Percentiles rank a stretch among this genome's conserved stretches.
Conservation (phyloP, 2,113 vertebrate genomes). For the Gymnocephalus cernua region DNA sequence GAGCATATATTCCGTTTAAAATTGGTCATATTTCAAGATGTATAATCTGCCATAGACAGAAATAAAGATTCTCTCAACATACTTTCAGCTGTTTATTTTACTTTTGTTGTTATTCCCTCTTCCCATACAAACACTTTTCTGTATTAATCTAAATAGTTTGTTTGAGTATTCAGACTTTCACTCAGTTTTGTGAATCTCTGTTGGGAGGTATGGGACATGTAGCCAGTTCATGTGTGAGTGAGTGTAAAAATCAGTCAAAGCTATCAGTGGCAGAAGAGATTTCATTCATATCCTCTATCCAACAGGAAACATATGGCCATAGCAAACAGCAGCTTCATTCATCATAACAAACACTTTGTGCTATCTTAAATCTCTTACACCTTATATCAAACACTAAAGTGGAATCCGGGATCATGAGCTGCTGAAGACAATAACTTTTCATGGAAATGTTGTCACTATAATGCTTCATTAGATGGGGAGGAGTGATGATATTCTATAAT, state of each 20-base stretch:
- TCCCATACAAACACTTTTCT: too few relatives aligned
- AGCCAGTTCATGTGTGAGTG: background rate
- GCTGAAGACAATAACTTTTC: background rate
- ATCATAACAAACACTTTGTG: background rate
- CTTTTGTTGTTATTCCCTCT: too few relatives aligned
- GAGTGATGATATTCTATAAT: background rate
- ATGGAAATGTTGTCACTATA: background rate
- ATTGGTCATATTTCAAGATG: background rate
- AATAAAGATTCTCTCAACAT: too few relatives aligned
- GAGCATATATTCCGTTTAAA: background rate
- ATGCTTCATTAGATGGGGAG: background rate
- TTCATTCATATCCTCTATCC: background rate
- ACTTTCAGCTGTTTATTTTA: too few relatives aligned
- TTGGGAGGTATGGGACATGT: background rate
- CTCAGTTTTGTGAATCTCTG: too few relatives aligned
- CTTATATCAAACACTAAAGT: background rate
- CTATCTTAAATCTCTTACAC: background rate
- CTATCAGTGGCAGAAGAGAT: background rate
- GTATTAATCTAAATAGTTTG: too few relatives aligned
- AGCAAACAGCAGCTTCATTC: background rate
- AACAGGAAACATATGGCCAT: background rate
- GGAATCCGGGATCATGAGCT: background rate
- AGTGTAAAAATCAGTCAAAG: background rate
- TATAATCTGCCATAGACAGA: too few relatives aligned
- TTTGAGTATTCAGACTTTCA: too few relatives aligned